phyloP scores from a whole-genome alignment of 2,888 invertebrate species.

The Helobdella robusta region DNA sequence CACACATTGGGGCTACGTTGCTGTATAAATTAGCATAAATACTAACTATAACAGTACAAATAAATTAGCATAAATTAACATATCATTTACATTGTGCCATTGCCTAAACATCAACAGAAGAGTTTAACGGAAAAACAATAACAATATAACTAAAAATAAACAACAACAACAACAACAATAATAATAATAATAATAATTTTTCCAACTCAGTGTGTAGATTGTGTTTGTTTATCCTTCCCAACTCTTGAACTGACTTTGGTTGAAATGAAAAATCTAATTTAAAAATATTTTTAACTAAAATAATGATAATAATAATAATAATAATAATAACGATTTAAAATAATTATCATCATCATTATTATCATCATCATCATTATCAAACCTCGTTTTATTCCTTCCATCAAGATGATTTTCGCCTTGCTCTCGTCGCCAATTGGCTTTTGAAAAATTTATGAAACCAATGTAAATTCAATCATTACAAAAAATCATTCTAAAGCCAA shows the following conservation, averaged over 20 bases:
- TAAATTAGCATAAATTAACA: not conserved
- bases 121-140: no score
- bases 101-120: no score
- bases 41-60: not conserved
- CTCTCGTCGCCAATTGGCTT: conserved; percentile 44
- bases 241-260: conserved; percentile 38
- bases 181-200: not conserved
- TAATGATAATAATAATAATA: no score
- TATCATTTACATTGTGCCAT: no score
- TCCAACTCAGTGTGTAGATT: conserved; percentile 6
- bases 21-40: conserved; percentile 24
- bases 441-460: conserved; percentile 22
- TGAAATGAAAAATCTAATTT: conserved; percentile 39
- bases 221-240: conserved; percentile 35
- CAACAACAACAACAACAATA: not conserved
- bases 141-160: no score
- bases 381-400: conserved; percentile 40
- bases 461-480: not conserved
- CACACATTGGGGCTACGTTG: conserved; percentile 58
- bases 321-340: not conserved
- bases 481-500: not conserved
- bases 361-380: not conserved
- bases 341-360: not conserved
- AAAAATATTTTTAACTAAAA: no score
- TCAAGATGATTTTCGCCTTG: conserved; percentile 36